Percentiles rank a stretch among this genome's conserved stretches.
These are phyloP conservation scores for Hyles lineata DNA, from an alignment of 2,888 invertebrate species.

Conservation along the genomic window DNA sequence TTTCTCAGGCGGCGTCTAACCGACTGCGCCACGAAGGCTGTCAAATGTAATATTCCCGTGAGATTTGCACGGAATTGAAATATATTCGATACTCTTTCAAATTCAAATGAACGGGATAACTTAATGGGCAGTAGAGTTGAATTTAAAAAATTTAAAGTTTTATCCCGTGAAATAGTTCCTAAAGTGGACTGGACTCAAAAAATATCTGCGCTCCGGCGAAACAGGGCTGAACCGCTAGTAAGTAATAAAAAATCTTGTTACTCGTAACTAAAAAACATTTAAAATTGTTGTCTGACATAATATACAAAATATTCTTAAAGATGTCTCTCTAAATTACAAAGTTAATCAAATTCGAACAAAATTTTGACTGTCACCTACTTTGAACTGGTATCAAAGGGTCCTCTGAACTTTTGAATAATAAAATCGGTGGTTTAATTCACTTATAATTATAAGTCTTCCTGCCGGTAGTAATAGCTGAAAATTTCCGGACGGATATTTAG, in stretches of 20 bases:
- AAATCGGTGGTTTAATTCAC: slow-evolving; percentile 51
- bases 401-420: slow-evolving; percentile 52
- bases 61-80: too few relatives aligned
- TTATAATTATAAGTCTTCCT: slow-evolving; percentile 52
- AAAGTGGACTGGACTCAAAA: too few relatives aligned
- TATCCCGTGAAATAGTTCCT: too few relatives aligned
- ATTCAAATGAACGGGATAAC: too few relatives aligned
- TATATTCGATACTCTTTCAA: too few relatives aligned
- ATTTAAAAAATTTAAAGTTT: too few relatives aligned
- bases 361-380: slow-evolving; percentile 46
- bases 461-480: slow-evolving; percentile 36
- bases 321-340: neutral
- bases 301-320: neutral
- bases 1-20: too few relatives aligned
- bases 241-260: neutral
- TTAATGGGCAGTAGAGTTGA: too few relatives aligned
- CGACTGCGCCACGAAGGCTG: too few relatives aligned
- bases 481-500: slow-evolving; percentile 44
- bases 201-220: too few relatives aligned
- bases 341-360: slow-evolving; percentile 11
- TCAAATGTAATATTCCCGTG: too few relatives aligned
- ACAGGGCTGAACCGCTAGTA: too few relatives aligned
- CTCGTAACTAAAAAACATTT: neutral
- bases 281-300: neutral
- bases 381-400: slow-evolving; percentile 35